phyloP scores from a whole-genome alignment of 1,140 invertebrate species.

The Meloidogyne chitwoodi region DNA sequence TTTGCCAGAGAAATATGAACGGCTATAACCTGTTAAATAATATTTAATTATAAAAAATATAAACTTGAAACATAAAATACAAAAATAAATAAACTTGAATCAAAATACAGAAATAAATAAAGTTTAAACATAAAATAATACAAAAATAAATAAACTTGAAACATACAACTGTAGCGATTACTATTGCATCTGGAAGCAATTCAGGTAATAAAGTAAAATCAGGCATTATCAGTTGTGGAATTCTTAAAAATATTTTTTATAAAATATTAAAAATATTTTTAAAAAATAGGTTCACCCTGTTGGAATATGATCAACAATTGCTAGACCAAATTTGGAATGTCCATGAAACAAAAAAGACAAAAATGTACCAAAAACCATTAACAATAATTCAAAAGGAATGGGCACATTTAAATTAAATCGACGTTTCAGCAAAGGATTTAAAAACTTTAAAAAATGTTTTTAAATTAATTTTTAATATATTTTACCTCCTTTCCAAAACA shows the following conservation, averaged over 20 bases:
- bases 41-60: no score
- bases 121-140: neutral
- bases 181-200: constrained; percentile 60
- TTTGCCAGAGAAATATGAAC: constrained; percentile 64
- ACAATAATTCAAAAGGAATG: constrained; percentile 52
- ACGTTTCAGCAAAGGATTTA: constrained; percentile 49
- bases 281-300: constrained; percentile 32
- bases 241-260: neutral
- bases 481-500: neutral
- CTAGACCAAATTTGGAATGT: constrained; percentile 38
- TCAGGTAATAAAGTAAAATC: constrained; percentile 49
- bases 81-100: no score
- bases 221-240: constrained; percentile 59
- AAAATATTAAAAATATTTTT: neutral
- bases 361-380: constrained; percentile 51
- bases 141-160: neutral
- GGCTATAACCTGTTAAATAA: constrained; percentile 48
- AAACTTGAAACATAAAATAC: no score
- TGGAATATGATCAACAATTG: constrained; percentile 50
- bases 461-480: neutral
- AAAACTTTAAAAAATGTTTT: constrained; percentile 6
- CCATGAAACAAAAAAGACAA: constrained; percentile 49
- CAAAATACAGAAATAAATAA: no score
- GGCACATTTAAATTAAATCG: constrained; percentile 36
- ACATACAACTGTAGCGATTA: constrained; percentile 63